Base-by-base conservation (phyloP, 2,888 invertebrate genomes). In the Linnaemya tessellans region DNA sequence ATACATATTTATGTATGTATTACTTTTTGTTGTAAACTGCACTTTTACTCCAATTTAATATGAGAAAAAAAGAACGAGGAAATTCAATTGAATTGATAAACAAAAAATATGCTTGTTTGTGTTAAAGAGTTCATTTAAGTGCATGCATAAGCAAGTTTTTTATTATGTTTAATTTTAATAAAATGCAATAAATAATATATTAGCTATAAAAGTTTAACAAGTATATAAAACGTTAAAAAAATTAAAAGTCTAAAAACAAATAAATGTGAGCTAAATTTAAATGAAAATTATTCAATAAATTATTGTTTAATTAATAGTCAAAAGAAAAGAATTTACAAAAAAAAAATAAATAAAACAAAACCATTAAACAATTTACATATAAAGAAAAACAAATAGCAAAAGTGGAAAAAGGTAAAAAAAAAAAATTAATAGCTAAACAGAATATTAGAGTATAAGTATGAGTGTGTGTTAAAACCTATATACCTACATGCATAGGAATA, bases 11-110 rank as follows among this genome's bases (percentile, higher is more conserved):
- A 9, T 8, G 9, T 41, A 41, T 41, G 11, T 13, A 41, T 20
- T 20, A 7, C 1, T 30, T 38, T 62, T 54, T 51, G 22, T 73
- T 62, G 30, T 67, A 30, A 56, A 70, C 30, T 62, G 46, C 54
- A 80, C 49, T 49, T 75, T 64, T 70, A 60, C 51, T 58, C 49
- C 20, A 54, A 54, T 62, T 71, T 49, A 20, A 46, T 30, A 30
- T 30, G 30, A 5, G 30, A 81, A 64, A 56, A 62, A 64, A 62
- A 41, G 10, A 73, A 62, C 30, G 49, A 58, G 1, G 8, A 56
- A 46, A 58, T 60, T 68, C 11, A 70, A 82, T 65, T 77, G 60
- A 68, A 79, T 73, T 54, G 11, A 60, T 58, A 60, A 62, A 43
- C 46, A 67, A 20, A 22, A 58, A 35, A 15, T n/a, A 1, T 35